phyloP scores from a whole-genome alignment of 2,113 vertebrate genomes.

The Semicossyphus pulcher region DNA sequence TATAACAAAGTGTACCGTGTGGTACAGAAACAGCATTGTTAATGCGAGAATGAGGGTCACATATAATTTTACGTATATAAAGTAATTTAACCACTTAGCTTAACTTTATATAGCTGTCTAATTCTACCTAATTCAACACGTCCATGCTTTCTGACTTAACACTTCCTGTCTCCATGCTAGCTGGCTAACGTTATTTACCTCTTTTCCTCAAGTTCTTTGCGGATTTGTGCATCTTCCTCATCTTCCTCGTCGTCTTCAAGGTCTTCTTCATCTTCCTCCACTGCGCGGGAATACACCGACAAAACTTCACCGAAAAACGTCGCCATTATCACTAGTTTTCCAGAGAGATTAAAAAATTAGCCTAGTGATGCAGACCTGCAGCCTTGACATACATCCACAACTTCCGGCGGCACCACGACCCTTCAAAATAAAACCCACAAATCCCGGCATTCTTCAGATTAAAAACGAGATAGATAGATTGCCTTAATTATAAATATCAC shows the following conservation, averaged over 20 bases:
- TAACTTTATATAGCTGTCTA: too few relatives aligned
- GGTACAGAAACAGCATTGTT: background rate
- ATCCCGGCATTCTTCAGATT: background rate
- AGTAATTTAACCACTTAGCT: background rate
- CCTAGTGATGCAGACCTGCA: background rate
- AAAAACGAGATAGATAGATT: too few relatives aligned
- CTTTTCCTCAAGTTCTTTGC: slow-evolving; percentile 77
- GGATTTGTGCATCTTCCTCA: slow-evolving; percentile 81
- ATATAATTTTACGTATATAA: background rate
- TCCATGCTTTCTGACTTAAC: background rate
- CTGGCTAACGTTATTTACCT: slow-evolving; percentile 49
- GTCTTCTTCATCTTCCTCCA: slow-evolving; percentile 83
- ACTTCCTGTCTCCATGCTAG: slow-evolving; percentile 24
- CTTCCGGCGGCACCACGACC: slow-evolving; percentile 15
- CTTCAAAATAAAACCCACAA: slow-evolving; percentile 35
- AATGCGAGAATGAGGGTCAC: background rate
- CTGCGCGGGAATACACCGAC: slow-evolving; percentile 82
- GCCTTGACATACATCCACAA: background rate
- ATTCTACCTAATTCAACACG: rapidly evolving
- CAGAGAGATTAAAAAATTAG: slow-evolving; percentile 39
- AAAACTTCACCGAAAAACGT: slow-evolving; percentile 86
- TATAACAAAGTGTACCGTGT: rapidly evolving
- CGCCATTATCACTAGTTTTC: slow-evolving; percentile 67
- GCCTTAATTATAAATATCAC: too few relatives aligned
- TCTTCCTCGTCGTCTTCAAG: slow-evolving; percentile 81